Evolutionary conservation across 2,888 invertebrate genomes (phyloP), one percentile per base, ranked within the genome.

Genomic region (Hydropsyche betteni): DNA sequence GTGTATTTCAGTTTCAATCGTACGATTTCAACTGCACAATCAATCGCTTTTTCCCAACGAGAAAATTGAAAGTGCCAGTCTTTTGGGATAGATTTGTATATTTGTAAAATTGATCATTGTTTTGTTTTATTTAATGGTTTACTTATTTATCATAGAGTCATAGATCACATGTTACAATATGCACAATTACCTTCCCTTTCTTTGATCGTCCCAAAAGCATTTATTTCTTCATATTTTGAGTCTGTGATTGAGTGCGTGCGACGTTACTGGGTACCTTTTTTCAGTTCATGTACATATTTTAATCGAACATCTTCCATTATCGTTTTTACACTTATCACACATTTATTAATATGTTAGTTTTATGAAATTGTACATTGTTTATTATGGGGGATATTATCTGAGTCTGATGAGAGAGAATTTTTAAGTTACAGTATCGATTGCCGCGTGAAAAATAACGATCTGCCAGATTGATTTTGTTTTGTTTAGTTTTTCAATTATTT

Each of bases 401-500:
- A 58, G 58, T 58, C 58, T 58, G 58, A 44, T 44, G 44, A 44
- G 44, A 58, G 8, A 58, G 16, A 58, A 24, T 14, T 53, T 53
- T 53, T 58, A 58, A 44, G 4, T 58, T 58, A 14, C 14, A 58
- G 14, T 16, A 58, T 58, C 58, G 58, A 58, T 53, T 14, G 53
- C 34, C 55, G 16, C 36, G 24, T 36, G 64, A 34, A 64, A 64
- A 64, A 51, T 52, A 70, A 70, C 53, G 70, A 70, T 70, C 70
- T 70, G 70, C 52, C 70, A 70, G 64, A 33, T 33, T 36, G 12
- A 34, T 12, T 64, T 64, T 4, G 8, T 64, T 24, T 33, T 64
- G 33, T 64, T 34, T 55, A 55, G 12, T 55, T 55, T 55, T 14
- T 55, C 16, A 44, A 44, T 33, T 61, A 61, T 33, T 24, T 64